phyloP scores from a whole-genome alignment of 2,888 invertebrate genomes.

The Agriopis leucophaearia region DNA sequence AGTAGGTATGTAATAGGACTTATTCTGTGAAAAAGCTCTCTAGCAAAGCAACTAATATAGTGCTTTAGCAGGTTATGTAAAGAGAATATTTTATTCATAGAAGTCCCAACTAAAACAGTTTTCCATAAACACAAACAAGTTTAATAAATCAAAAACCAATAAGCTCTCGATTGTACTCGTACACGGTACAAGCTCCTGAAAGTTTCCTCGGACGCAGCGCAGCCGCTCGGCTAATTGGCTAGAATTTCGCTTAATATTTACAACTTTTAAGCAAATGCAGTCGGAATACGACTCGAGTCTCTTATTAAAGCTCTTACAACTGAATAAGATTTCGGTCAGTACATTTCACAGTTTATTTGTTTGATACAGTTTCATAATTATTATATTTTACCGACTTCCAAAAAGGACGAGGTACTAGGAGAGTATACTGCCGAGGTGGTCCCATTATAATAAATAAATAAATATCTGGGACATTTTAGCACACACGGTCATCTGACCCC shows the following conservation, averaged over 20 bases:
- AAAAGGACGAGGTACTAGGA: too few relatives aligned
- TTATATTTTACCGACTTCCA: too few relatives aligned
- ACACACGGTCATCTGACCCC: too few relatives aligned
- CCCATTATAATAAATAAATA: too few relatives aligned
- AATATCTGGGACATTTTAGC: too few relatives aligned
- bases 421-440: too few relatives aligned
- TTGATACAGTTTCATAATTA: too few relatives aligned
- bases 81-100: constrained; percentile 8
- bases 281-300: constrained; percentile 55
- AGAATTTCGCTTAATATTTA: constrained; percentile 69
- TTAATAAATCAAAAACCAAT: constrained; percentile 71
- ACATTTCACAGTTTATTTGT: constrained; percentile 8
- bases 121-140: constrained; percentile 43
- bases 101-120: constrained; percentile 23
- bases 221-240: constrained; percentile 76
- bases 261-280: constrained; percentile 56
- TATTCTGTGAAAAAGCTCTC: too few relatives aligned
- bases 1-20: too few relatives aligned
- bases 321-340: constrained; percentile 9
- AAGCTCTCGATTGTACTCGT: constrained; percentile 65
- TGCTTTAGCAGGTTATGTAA: not conserved
- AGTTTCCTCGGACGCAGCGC: constrained; percentile 68
- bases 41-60: not conserved
- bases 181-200: constrained; percentile 63
- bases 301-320: constrained; percentile 26